Evolutionary conservation across 2,888 invertebrate genomes (phyloP).

Genomic region (Oscheius onirici): DNA sequence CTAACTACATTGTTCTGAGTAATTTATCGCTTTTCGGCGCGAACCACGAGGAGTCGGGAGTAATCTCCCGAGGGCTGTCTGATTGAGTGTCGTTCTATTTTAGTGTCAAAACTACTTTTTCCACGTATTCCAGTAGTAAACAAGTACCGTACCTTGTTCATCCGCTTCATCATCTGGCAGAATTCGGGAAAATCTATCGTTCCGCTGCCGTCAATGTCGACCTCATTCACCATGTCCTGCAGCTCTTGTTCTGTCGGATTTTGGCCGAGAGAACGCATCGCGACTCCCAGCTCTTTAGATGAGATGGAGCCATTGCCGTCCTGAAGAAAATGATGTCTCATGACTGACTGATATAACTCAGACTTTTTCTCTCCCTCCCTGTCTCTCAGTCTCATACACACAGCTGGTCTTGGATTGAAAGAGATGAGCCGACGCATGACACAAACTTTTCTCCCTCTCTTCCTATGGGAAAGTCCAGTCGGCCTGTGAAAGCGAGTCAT

Average conservation of each 20-base stretch:
- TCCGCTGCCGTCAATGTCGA: conserved; percentile 70
- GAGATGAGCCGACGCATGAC: neutral
- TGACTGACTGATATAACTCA: neutral
- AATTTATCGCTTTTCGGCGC: neutral
- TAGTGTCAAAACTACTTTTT: too few relatives aligned
- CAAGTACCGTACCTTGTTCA: conserved; percentile 61
- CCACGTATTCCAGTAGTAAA: too few relatives aligned
- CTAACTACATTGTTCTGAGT: conserved; percentile 6
- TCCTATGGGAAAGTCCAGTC: neutral
- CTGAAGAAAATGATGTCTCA: conserved; percentile 47
- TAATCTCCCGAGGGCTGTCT: conserved; percentile 28
- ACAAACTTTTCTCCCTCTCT: neutral
- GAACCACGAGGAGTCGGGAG: neutral
- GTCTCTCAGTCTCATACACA: too few relatives aligned
- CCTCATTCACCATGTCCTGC: conserved; percentile 71
- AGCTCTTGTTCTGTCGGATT: conserved; percentile 73
- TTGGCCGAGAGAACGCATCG: conserved; percentile 73
- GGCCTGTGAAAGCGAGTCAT: neutral
- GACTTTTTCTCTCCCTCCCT: too few relatives aligned
- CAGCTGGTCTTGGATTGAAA: neutral
- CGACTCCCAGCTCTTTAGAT: conserved; percentile 72
- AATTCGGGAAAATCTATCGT: conserved; percentile 71
- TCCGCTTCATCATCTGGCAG: conserved; percentile 72
- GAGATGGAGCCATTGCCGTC: conserved; percentile 72
- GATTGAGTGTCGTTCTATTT: conserved; percentile 24